Percentiles rank a stretch among this genome's conserved stretches.
Evolutionary conservation across 2,888 invertebrate genomes (phyloP).

Genomic region (Ormyrus pomaceus): DNA sequence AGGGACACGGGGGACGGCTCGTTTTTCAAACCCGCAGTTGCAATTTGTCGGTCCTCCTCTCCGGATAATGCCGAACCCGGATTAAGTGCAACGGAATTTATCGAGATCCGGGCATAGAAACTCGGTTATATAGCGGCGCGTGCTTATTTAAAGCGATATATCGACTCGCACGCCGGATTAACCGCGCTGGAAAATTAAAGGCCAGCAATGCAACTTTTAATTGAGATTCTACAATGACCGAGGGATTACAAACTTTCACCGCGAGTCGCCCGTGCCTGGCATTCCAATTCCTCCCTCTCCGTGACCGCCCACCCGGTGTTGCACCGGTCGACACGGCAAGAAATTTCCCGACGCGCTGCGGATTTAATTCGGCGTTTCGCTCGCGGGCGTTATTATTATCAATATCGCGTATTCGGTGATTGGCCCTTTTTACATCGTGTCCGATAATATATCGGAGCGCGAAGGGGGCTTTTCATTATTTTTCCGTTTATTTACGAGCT

Average conservation of each 20-base stretch:
- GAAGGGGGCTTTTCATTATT: not conserved
- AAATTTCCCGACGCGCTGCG: too few relatives aligned
- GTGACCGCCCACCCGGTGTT: too few relatives aligned
- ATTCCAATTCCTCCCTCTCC: too few relatives aligned
- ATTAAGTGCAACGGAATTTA: conserved; percentile 36
- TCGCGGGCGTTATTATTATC: not conserved
- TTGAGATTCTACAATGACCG: conserved; percentile 50
- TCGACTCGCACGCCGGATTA: conserved; percentile 50
- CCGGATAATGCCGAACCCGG: conserved; percentile 27
- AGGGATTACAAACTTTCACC: conserved; percentile 34
- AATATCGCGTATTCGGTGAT: not conserved
- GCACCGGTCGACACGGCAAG: too few relatives aligned
- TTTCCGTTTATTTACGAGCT: not conserved
- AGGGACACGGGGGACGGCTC: not conserved
- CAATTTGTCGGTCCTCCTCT: conserved; percentile 15
- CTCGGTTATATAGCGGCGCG: conserved; percentile 25
- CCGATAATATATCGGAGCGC: too few relatives aligned
- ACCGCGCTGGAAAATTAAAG: conserved; percentile 52
- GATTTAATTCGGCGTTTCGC: too few relatives aligned
- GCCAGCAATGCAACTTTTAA: conserved; percentile 51
- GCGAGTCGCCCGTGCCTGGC: too few relatives aligned
- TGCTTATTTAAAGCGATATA: conserved; percentile 55
- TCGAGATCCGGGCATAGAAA: not conserved
- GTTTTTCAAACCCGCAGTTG: conserved; percentile 27
- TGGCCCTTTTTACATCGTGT: too few relatives aligned